Evolutionary conservation across 2,888 invertebrate genomes (phyloP), one percentile per base, ranked within the genome.

Genomic region (Drosophila bunnanda): DNA sequence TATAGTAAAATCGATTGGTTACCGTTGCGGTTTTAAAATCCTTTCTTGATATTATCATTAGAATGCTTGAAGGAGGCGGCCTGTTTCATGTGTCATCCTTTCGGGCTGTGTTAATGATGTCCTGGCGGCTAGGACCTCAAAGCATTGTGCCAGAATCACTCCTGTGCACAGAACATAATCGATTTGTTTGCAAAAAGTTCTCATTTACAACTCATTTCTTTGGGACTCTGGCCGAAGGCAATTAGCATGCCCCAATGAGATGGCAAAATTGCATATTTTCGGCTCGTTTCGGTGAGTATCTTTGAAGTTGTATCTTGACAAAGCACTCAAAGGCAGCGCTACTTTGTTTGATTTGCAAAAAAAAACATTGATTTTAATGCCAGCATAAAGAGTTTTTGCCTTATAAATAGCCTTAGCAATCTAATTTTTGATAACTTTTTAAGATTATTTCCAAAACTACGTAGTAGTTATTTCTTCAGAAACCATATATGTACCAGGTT

Each of bases 191-290:
- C 78, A 52, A 66, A 62, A 59, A 69, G 30, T 59, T 46, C n/a
- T 85, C 85, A 86, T 86, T 88, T 86, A 88, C 85, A 86, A 86
- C 88, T 88, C 82, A 88, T 85, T 85, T 85, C 64, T 85, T 85
- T 67, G 41, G 76, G 82, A 78, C 79, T 77, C 73, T 79, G 72
- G 65, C 71, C 76, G 77, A 79, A 82, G 76, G 79, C 73, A 85
- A 85, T 88, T 85, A 81, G 53, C 79, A 85, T 88, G 85, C 80
- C 59, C 46, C 46, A 58, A 85, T 85, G 85, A 85, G 60, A 15
- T 43, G 50, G 80, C 85, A 74, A 56, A 69, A 74, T 50, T 64
- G 38, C 52, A 62, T 60, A 62, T 2, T 30, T 34, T 36, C 46
- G 20, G 48, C 13, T 13, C 1, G 17, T 13, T 43, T 28, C 65